Evolutionary conservation across 2,797 vertebrate genomes (phyloP).

Genomic region (Gymnoscopelus braueri): DNA sequence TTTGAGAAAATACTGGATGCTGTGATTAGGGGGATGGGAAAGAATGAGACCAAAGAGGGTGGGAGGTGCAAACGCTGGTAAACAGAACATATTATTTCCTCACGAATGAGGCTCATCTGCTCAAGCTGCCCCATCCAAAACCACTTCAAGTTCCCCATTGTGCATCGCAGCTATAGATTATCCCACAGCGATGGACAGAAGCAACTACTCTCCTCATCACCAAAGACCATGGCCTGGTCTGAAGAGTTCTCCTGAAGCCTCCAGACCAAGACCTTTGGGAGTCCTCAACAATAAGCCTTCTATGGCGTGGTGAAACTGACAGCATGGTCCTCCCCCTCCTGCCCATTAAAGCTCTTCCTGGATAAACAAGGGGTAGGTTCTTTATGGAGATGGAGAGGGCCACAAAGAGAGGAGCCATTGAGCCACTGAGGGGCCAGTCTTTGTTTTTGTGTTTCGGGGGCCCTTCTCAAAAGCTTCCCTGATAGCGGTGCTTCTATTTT

Average conservation of each 20-base stretch:
- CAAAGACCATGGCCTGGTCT: slow-evolving; percentile 50
- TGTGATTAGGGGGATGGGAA: slow-evolving; percentile 36
- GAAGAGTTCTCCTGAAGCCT: slow-evolving; percentile 78
- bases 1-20: slow-evolving; percentile 42
- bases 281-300: slow-evolving; percentile 84
- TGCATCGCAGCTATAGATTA: slow-evolving; percentile 38
- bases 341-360: slow-evolving; percentile 90
- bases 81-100: slow-evolving; percentile 53
- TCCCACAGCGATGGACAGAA: slow-evolving; percentile 22
- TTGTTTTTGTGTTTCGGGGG: slow-evolving; percentile 87
- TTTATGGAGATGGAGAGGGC: slow-evolving; percentile 86
- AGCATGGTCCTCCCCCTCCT: slow-evolving; percentile 81
- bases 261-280: slow-evolving; percentile 79
- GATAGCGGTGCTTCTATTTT: slow-evolving; percentile 85
- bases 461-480: slow-evolving; percentile 85
- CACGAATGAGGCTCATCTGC: slow-evolving; percentile 53
- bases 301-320: slow-evolving; percentile 84
- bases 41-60: slow-evolving; percentile 26
- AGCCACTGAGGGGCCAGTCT: slow-evolving; percentile 85
- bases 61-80: not conserved
- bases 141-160: slow-evolving; percentile 62
- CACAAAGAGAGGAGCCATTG: slow-evolving; percentile 85
- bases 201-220: slow-evolving; percentile 55
- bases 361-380: slow-evolving; percentile 90
- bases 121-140: slow-evolving; percentile 42